Evolutionary conservation across 2,113 vertebrate species (phyloP), one percentile per base, ranked within the genome.

Genomic region (Phaethornis superciliosus): DNA sequence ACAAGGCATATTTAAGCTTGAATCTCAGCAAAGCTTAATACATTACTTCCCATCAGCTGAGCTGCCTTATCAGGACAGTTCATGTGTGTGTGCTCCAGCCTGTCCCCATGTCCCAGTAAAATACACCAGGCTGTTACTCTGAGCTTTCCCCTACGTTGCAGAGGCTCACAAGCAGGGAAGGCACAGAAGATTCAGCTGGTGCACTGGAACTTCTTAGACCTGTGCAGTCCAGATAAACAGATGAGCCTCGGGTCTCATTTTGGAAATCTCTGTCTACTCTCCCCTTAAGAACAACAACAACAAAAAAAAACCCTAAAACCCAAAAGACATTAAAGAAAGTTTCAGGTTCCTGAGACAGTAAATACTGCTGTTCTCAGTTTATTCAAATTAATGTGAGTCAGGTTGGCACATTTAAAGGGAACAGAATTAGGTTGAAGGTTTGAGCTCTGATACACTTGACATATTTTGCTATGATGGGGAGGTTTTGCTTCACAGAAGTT

Each of bases 361-460:
- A 68, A 46, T 62, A 40, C 72, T 86, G 83, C 67, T 94, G 77
- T 87, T 93, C 70, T 94, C 37, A 30, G 22, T 76, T 62, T 26
- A 72, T 62, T 79, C 37, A 84, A 81, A 84, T 92, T 79, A 94
- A 76, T 13, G 12, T 28, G 62, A 91, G 62, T 58, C 44, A 82
- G 30, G 35, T 35, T 85, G 42, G 70, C 78, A 52, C 54, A 65
- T 79, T 87, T 87, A 90, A 72, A 82, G 46, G 49, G 44, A 87
- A 72, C 35, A 79, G 90, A 95, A 84, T 62, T 65, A 85, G 67
- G 20, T 2, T 96, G 81, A 74, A 87, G 46, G 44, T 93, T 90
- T 1, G 35, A 87, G 89, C 77, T 92, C 77, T 84, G 86, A 81
- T 79, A 71, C 65, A 58, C 77, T 81, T 89, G 62, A 89, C n/a